Base-by-base conservation (phyloP, 2,113 vertebrate species). In the Pseudopodoces humilis region DNA sequence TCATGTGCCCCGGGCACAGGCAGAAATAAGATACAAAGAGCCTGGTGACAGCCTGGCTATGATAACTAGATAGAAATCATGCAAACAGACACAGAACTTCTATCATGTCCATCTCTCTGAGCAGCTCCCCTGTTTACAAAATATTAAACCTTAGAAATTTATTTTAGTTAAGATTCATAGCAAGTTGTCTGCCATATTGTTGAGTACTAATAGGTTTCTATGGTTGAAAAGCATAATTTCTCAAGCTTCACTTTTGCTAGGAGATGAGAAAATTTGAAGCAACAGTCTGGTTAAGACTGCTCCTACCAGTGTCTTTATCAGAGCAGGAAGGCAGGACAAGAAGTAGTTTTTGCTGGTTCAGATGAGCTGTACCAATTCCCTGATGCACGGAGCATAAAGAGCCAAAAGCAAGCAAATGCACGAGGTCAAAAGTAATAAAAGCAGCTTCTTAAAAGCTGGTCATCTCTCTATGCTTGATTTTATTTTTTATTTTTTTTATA, bases 51-150 rank as follows among this genome's bases (percentile, higher is more conserved):
- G 78, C 74, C 60, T 86, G 64, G 67, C 80, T 92, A 83, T n/a
- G 78, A 88, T 91, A 96, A 96, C 96, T 94, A 93, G 86, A 75
- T 12, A 65, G 90, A 87, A 84, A 44, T 75, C 60, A 85, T 19
- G 24, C 89, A 96, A 92, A 91, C 6, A 15, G 92, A 94, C 72
- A 70, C 12, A 59, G 74, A 91, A 68, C 43, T 88, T 77, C 56
- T 78, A 56, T 75, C 41, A 69, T 44, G 85, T 71, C 74, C 59
- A 74, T 79, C 53, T 67, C 90, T 88, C 43, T 9, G 1, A 92
- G 20, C 63, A 79, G 65, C 18, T 55, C 47, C 21, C 19, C 44
- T 58, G 18, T 70, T 90, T 58, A 71, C 86, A 44, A 76, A 62
- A 60, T 65, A 56, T 27, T 87, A 58, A 64, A 86, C 13, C 49